phyloP scores from a whole-genome alignment of 2,797 vertebrate genomes.

The Epinephelus coioides region DNA sequence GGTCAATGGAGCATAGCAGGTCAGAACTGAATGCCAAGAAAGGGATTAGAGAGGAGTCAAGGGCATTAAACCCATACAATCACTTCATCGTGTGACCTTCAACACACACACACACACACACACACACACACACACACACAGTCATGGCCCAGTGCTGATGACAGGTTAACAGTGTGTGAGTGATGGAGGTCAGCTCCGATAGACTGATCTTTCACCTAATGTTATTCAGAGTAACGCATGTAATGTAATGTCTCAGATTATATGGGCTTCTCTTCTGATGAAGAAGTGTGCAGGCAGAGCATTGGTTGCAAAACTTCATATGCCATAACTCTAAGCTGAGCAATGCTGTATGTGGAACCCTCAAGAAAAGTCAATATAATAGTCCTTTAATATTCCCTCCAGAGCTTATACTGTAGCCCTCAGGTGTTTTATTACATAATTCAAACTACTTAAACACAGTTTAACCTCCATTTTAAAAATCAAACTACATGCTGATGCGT shows the following conservation, averaged over 20 bases:
- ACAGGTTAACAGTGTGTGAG: slow-evolving; percentile 55
- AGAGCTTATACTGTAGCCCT: not conserved
- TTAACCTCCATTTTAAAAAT: no score
- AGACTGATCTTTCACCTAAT: slow-evolving; percentile 38
- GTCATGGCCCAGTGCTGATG: slow-evolving; percentile 42
- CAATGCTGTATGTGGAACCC: not conserved
- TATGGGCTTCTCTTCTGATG: not conserved
- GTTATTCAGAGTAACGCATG: slow-evolving; percentile 24
- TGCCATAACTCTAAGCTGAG: not conserved
- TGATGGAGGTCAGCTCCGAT: slow-evolving; percentile 51
- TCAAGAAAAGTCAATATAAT: slow-evolving; percentile 2
- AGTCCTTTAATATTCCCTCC: not conserved
- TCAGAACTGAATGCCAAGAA: slow-evolving; percentile 67
- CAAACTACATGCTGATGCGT: not conserved
- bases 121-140: slow-evolving; percentile 7
- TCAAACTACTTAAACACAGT: not conserved
- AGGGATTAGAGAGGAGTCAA: slow-evolving; percentile 49
- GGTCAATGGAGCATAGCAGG: slow-evolving; percentile 58
- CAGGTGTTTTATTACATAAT: not conserved
- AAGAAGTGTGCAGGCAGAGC: not conserved
- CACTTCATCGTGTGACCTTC: slow-evolving; percentile 59
- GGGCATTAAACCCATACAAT: slow-evolving; percentile 50
- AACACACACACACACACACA: slow-evolving; percentile 35
- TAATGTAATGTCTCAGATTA: slow-evolving; percentile 12
- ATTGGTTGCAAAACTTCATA: not conserved